Percentiles rank a stretch among this genome's conserved stretches.
These are phyloP conservation scores for Bilobella aurantiaca DNA, from an alignment of 1,140 invertebrate species.

Conservation along the genomic window DNA sequence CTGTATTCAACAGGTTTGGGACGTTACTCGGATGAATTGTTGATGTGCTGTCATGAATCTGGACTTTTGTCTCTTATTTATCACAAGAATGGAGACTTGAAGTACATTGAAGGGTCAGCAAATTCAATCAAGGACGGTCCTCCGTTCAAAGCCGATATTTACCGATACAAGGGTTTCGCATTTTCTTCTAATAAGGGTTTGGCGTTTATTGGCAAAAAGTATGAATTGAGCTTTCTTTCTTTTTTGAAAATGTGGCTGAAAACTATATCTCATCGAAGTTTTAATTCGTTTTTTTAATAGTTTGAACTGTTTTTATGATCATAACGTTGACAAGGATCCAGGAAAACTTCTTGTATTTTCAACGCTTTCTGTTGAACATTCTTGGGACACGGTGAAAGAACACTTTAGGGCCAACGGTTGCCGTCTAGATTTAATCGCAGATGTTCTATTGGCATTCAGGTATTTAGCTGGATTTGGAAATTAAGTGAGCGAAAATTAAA, in stretches of 20 bases:
- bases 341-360: constrained; percentile 3
- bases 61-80: constrained; percentile 5
- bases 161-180: constrained; percentile 12
- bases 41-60: constrained; percentile 12
- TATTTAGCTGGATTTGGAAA: too few species aligned
- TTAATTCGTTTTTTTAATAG: neutral
- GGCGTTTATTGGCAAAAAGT: constrained; percentile 14
- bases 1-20: constrained; percentile 5
- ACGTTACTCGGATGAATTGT: constrained; percentile 6
- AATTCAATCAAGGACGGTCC: neutral
- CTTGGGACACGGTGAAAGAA: neutral
- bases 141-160: neutral
- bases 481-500: too few species aligned
- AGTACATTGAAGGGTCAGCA: constrained; percentile 8
- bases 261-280: neutral
- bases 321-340: neutral
- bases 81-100: neutral
- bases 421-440: neutral
- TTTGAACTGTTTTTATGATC: constrained; percentile 8
- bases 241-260: too few species aligned
- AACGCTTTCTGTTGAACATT: neutral
- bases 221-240: too few species aligned
- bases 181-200: constrained; percentile 8
- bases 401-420: neutral
- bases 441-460: constrained; percentile 2